phyloP scores from a whole-genome alignment of 2,797 vertebrate species.

The Peromyscus attwateri region DNA sequence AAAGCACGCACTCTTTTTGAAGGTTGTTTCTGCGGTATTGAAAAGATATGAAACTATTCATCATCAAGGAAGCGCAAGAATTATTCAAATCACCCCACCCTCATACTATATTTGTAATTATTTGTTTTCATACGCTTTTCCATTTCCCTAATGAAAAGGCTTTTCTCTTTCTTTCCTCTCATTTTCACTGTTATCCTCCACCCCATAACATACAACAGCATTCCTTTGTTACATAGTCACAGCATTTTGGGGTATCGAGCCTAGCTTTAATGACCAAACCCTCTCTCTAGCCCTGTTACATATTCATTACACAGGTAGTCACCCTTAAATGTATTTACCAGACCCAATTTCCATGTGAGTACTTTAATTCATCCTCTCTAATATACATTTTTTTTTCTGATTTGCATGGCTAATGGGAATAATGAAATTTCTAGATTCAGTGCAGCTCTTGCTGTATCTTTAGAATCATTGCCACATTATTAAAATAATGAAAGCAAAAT shows the following conservation, averaged over 20 bases:
- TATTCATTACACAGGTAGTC: background rate
- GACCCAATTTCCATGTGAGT: conserved; percentile 31
- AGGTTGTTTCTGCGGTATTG: background rate
- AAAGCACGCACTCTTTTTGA: background rate
- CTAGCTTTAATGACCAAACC: background rate
- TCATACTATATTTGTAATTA: conserved; percentile 14
- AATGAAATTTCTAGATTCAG: conserved; percentile 68
- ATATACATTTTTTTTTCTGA: conserved; percentile 26
- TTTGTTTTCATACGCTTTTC: conserved; percentile 25
- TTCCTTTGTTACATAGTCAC: background rate
- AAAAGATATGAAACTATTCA: background rate
- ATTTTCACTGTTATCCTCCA: background rate
- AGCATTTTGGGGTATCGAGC: background rate
- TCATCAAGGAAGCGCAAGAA: background rate
- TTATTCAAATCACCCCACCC: background rate
- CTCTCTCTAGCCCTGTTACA: background rate
- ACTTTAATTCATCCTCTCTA: background rate
- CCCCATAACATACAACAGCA: fast-evolving
- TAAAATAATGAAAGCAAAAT: conserved; percentile 74
- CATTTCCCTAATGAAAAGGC: conserved; percentile 5
- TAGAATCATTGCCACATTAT: conserved; percentile 67
- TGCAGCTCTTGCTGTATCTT: conserved; percentile 43
- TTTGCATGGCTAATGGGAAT: conserved; percentile 69
- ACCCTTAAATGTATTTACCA: conserved; percentile 13
- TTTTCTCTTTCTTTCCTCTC: background rate